Evolutionary conservation across 2,888 invertebrate genomes (phyloP), one percentile per base, ranked within the genome.

Genomic region (Temnothorax ravouxi): DNA sequence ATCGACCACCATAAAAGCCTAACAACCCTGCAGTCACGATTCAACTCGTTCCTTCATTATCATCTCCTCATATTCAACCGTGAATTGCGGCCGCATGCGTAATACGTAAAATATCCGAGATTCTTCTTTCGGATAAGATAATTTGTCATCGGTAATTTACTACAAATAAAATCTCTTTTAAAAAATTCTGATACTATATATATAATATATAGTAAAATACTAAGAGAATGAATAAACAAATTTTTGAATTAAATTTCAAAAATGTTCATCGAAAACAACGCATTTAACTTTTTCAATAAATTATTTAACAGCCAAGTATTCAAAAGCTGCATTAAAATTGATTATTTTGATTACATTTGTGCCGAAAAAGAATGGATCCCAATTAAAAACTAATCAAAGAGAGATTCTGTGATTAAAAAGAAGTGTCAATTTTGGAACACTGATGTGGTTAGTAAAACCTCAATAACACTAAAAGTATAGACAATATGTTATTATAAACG

Each of bases 1-100:
- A 84, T 85, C 83, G 64, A 41, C 21, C 18, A 61, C 66, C 81
- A n/a, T 82, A 61, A 83, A 82, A 80, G 83, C 59, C 18, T 69
- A 84, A 61, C 72, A 59, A 80, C 81, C 52, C 2, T 76, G 83
- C n/a, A 69, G 13, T 61, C 71, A 25, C 44, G 2, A 59, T n/a
- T 44, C 29, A 69, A 29, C 9, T 67, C 41, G 38, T 25, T 29
- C n/a, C 18, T 41, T 25, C 2, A 6, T 47, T 41, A 13, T 41
- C 21, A 25, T 38, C 47, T 2, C 6, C 4, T 41, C 29, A n/a
- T 4, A 44, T 77, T 15, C 9, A 52, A 38, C 9, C 38, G 13
- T 8, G 38, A 52, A 71, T 13, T 69, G 15, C 21, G 21, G 6
- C 15, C 13, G 15, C 25, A 64, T 21, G n/a, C 41, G n/a, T n/a